Conservation (phyloP, 2,113 vertebrate genomes). For the Agapornis roseicollis region DNA sequence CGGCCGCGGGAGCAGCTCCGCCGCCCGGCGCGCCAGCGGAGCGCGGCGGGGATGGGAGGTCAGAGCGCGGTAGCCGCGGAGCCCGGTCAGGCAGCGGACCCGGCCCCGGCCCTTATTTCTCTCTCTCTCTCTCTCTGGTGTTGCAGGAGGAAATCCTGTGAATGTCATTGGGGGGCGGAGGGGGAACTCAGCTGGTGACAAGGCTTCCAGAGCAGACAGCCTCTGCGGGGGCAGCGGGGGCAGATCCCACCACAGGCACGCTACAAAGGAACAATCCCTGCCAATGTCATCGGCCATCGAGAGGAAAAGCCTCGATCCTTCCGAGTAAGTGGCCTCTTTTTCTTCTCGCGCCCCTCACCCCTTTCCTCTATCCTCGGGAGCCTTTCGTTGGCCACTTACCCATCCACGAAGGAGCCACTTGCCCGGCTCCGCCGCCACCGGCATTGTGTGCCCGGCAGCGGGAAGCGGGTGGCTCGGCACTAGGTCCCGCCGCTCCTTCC, state of each 20-base stretch:
- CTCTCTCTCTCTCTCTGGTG: constrained; percentile 19
- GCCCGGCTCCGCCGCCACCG: background rate
- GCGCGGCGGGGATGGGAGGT: constrained; percentile 63
- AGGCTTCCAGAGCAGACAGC: constrained; percentile 44
- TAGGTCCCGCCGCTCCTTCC: background rate
- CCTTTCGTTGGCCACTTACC: background rate
- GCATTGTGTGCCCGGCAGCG: background rate
- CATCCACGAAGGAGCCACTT: background rate
- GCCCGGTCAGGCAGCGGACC: background rate
- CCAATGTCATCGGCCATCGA: constrained; percentile 94
- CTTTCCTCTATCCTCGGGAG: background rate
- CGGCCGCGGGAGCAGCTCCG: background rate
- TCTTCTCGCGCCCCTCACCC: background rate
- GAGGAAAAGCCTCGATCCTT: constrained; percentile 92
- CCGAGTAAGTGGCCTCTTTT: constrained; percentile 85
- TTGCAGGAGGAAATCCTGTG: constrained; percentile 76
- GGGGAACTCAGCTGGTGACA: constrained; percentile 62
- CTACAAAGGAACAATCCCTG: constrained; percentile 71
- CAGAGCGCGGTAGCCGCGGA: background rate
- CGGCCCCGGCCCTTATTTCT: background rate
- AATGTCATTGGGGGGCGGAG: constrained; percentile 75
- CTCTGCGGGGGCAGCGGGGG: constrained; percentile 41
- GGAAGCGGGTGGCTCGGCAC: background rate
- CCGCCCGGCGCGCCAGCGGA: background rate
- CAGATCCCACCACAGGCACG: constrained; percentile 44